Evolutionary conservation across 2,797 vertebrate genomes (phyloP).

Genomic region (Crenichthys baileyi): DNA sequence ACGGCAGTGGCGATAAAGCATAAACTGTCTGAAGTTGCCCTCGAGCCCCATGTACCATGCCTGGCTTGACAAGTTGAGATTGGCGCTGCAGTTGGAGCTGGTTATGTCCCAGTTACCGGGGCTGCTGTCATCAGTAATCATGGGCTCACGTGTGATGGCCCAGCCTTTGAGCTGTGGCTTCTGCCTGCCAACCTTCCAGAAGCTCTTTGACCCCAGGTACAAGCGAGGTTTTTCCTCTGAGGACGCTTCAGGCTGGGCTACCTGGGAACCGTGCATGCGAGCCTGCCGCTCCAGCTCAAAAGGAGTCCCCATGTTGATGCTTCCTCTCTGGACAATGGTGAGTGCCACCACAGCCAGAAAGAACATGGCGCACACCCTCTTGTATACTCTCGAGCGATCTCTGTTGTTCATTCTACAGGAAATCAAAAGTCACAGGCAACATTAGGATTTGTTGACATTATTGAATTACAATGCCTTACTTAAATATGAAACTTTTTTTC

Average conservation of each 20-base stretch:
- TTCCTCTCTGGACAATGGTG: slow-evolving; percentile 85
- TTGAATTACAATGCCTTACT: not conserved
- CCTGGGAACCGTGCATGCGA: slow-evolving; percentile 54
- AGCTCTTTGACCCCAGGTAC: slow-evolving; percentile 52
- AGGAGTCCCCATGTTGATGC: slow-evolving; percentile 72
- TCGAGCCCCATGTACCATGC: slow-evolving; percentile 88
- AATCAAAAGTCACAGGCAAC: slow-evolving; percentile 29
- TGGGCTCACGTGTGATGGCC: slow-evolving; percentile 5
- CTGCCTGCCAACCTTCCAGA: slow-evolving; percentile 83
- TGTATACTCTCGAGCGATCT: slow-evolving; percentile 85
- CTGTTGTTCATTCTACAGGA: slow-evolving; percentile 81
- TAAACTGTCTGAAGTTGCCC: slow-evolving; percentile 89
- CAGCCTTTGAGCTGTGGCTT: not conserved
- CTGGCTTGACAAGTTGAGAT: slow-evolving; percentile 84
- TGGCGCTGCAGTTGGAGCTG: slow-evolving; percentile 88
- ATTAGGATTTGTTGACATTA: slow-evolving; percentile 2
- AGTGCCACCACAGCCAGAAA: slow-evolving; percentile 85
- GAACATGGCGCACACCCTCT: slow-evolving; percentile 82
- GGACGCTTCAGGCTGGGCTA: slow-evolving; percentile 20
- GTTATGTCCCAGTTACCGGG: slow-evolving; percentile 85
- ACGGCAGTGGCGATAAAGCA: slow-evolving; percentile 92
- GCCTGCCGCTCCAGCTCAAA: slow-evolving; percentile 77
- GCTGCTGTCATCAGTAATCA: slow-evolving; percentile 2
- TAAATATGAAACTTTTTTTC: not conserved
- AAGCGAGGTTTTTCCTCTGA: slow-evolving; percentile 52